Conservation (phyloP, 23 tunicate genomes). For the Diplosoma virens region DNA sequence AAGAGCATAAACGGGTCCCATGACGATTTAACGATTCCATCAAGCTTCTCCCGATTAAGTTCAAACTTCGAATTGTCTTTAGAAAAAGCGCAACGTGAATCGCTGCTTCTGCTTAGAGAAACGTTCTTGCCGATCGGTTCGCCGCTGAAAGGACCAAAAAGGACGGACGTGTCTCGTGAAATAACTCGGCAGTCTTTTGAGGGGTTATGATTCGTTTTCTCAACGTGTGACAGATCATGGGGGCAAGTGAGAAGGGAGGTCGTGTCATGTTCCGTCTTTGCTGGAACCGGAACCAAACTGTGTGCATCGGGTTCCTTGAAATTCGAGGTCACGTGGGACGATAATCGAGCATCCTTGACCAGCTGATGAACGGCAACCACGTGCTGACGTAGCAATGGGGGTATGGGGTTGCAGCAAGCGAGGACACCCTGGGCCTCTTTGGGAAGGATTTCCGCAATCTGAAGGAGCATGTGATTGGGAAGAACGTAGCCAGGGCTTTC, state of each 20-base stretch:
- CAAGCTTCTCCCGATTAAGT: not conserved
- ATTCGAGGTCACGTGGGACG: not conserved
- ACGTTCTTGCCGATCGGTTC: not conserved
- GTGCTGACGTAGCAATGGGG: slow-evolving; percentile 82
- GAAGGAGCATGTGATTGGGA: slow-evolving; percentile 97
- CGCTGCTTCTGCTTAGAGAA: not conserved
- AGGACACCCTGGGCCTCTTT: slow-evolving; percentile 89
- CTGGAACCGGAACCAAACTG: slow-evolving; percentile 63
- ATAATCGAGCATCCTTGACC: slow-evolving; percentile 62
- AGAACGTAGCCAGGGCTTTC: slow-evolving; percentile 92
- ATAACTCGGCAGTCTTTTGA: not conserved
- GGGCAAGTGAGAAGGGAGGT: slow-evolving; percentile 57
- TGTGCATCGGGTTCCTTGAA: not conserved
- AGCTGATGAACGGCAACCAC: slow-evolving; percentile 69
- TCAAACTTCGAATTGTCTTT: not conserved
- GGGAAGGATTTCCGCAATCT: slow-evolving; percentile 96
- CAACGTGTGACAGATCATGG: slow-evolving; percentile 58
- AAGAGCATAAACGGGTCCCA: slow-evolving; percentile 49
- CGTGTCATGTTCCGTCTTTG: slow-evolving; percentile 53
- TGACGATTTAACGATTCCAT: not conserved
- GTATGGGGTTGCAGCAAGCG: slow-evolving; percentile 88
- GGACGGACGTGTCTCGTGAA: not conserved
- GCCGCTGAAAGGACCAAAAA: slow-evolving; percentile 26
- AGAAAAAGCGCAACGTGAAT: not conserved
- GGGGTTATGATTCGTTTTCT: not conserved